Evolutionary conservation across 2,888 invertebrate species (phyloP).

Genomic region (Calameuta filiformis): DNA sequence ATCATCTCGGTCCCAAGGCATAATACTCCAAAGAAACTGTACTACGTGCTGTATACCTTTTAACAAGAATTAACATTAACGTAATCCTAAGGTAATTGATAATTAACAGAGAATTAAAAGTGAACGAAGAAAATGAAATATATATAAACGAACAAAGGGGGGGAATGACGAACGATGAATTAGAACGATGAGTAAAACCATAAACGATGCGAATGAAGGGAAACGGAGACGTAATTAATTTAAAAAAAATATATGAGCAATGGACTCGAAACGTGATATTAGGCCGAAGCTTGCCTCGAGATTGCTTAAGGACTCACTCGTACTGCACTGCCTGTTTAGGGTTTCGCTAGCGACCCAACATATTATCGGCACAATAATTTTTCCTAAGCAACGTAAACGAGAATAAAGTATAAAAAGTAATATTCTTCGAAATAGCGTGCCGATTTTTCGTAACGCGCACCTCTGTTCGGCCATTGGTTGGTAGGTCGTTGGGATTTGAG

Average conservation of each 20-base stretch:
- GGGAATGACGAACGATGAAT: background rate
- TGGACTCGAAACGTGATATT: slow-evolving; percentile 67
- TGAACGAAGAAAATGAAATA: slow-evolving; percentile 34
- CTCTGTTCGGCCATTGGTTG: background rate
- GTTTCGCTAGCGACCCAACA: slow-evolving; percentile 65
- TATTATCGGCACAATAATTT: slow-evolving; percentile 67
- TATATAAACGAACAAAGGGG: background rate
- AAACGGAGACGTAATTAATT: background rate
- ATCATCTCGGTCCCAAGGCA: slow-evolving; percentile 25
- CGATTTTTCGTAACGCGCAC: background rate
- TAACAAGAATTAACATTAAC: slow-evolving; percentile 48
- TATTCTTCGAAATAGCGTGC: slow-evolving; percentile 36
- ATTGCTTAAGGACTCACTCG: slow-evolving; percentile 66
- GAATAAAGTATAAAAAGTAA: slow-evolving; percentile 23
- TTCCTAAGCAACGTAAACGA: slow-evolving; percentile 62
- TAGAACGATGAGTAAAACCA: background rate
- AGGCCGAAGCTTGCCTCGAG: slow-evolving; percentile 67
- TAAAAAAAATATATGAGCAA: slow-evolving; percentile 54
- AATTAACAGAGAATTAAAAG: slow-evolving; percentile 40
- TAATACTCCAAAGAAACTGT: slow-evolving; percentile 62
- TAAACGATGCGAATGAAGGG: slow-evolving; percentile 27
- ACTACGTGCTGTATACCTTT: slow-evolving; percentile 59
- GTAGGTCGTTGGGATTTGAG: background rate
- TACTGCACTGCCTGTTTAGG: slow-evolving; percentile 67
- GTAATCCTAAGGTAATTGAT: slow-evolving; percentile 59